Evolutionary conservation across 2,888 invertebrate genomes (phyloP).

Genomic region (Drosophila neotestacea): DNA sequence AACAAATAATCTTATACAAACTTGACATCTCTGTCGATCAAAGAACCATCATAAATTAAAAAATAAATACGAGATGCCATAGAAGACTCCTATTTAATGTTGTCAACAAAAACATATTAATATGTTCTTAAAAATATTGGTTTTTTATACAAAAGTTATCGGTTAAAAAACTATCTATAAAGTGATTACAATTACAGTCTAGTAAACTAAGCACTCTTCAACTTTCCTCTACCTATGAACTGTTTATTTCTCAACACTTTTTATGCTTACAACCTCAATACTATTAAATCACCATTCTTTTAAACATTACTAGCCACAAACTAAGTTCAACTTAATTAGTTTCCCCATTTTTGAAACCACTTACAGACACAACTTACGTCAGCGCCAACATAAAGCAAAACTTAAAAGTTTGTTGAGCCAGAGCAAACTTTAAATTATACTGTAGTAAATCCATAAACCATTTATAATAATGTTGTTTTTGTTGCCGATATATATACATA

Average conservation of each 20-base stretch:
- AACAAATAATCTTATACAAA: no score
- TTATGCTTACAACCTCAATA: background rate
- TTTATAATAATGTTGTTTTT: slow-evolving; percentile 20
- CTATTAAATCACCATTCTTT: background rate
- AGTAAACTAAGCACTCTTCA: no score
- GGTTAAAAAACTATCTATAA: no score
- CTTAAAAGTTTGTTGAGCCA: slow-evolving; percentile 3
- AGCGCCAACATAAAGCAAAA: slow-evolving; percentile 5
- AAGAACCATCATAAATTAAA: no score
- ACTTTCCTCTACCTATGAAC: background rate
- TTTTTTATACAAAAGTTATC: no score
- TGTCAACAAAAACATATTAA: no score
- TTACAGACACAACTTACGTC: slow-evolving; percentile 7
- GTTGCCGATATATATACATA: slow-evolving; percentile 63
- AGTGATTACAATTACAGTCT: no score
- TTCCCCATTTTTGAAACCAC: background rate
- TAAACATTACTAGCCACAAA: background rate
- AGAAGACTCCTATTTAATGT: no score
- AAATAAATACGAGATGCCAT: no score
- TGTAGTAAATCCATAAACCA: slow-evolving; percentile 25
- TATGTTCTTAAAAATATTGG: no score
- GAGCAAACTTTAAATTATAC: slow-evolving; percentile 14
- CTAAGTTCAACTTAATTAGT: background rate
- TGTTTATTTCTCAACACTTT: no score
- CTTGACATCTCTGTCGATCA: no score